Conservation (phyloP, 2,797 vertebrate species). For the Acomys russatus region DNA sequence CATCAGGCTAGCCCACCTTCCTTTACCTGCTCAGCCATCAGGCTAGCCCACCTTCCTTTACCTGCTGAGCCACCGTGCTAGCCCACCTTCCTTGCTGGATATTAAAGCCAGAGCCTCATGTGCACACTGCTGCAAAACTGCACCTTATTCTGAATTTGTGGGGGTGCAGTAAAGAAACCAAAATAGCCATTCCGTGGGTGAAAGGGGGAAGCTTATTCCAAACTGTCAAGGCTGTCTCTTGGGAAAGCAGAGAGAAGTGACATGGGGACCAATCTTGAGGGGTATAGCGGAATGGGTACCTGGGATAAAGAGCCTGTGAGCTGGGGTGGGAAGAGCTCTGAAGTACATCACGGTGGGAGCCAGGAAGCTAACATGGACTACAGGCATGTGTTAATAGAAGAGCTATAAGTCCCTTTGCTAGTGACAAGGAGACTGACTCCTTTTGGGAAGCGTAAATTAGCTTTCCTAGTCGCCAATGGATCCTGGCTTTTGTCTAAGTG, state of each 20-base stretch:
- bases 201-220: background rate
- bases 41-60: background rate
- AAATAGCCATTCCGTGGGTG: background rate
- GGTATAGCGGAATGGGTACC: background rate
- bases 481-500: background rate
- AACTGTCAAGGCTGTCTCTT: background rate
- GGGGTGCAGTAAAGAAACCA: background rate
- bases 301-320: background rate
- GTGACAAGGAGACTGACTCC: background rate
- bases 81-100: background rate
- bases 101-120: background rate
- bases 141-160: background rate
- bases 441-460: background rate
- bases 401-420: background rate
- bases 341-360: background rate
- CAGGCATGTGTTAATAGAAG: background rate
- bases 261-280: background rate
- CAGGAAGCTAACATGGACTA: background rate
- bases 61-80: background rate
- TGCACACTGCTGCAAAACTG: background rate
- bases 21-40: background rate
- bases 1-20: background rate
- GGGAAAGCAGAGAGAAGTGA: background rate
- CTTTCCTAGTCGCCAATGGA: background rate
- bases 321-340: background rate